Evolutionary conservation across 2,113 vertebrate species (phyloP), one percentile per base, ranked within the genome.

Genomic region (Takifugu bimaculatus): DNA sequence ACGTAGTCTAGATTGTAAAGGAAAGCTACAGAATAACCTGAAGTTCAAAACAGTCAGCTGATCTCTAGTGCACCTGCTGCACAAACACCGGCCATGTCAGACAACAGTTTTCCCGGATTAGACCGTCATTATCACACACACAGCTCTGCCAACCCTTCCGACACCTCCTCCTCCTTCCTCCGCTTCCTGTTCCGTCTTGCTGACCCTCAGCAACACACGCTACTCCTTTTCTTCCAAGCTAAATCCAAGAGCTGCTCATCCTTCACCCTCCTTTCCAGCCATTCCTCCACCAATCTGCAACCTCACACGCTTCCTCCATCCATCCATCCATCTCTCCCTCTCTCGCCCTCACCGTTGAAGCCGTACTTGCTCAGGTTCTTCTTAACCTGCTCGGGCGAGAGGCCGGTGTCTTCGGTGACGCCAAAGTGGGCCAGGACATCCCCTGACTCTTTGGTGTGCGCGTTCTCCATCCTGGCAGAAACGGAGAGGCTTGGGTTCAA

Each of bases 371-470:
- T 92, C 80, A 93, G 79, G 82, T 83, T 91, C 81, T 78, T 92
- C 87, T 94, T 93, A 53, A 95, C 85, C 89, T 94, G 93, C 13
- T 96, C 94, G 5, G 84, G 90, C 6, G 88, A 77, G 54, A 96
- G 93, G 79, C 94, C 94, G 0, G 79, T 88, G 29, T 84, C 87
- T 84, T 96, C 94, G 4, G 70, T 92, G 81, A 96, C 94, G 48
- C 90, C 87, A 80, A 95, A 96, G 88, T 93, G 83, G 77, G 91
- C 81, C 86, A 96, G 82, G 72, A 93, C 93, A 13, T 94, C 92
- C 39, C 73, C 78, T 0, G 87, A 66, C 70, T 85, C 90, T 85
- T 93, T 94, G 47, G 5, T 81, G 82, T 96, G 93, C 60, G 93
- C 90, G 52, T 92, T 92, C 86, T 96, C 94, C 94, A 96, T 96